Conservation (phyloP, 2,797 vertebrate species). For the Sandelia bainsii region DNA sequence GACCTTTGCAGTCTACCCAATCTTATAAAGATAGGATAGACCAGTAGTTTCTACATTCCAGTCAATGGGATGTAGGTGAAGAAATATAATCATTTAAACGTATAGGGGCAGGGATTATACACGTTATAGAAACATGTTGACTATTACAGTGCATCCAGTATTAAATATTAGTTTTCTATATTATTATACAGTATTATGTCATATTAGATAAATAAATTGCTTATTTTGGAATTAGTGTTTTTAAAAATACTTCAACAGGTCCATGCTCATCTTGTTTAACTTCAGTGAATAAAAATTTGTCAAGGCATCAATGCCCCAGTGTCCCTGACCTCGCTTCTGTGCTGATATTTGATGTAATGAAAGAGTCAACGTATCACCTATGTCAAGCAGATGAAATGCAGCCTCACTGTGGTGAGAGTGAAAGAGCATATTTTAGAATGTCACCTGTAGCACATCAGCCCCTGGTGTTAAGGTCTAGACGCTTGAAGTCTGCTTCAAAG, state of each 20-base stretch:
- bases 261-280: conserved; percentile 6
- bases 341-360: conserved; percentile 27
- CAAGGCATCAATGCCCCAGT: conserved; percentile 1
- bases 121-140: too few species aligned
- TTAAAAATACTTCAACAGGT: not conserved
- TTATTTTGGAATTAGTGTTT: too few species aligned
- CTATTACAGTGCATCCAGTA: too few species aligned
- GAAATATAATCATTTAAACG: too few species aligned
- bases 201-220: conserved; percentile 8
- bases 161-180: too few species aligned
- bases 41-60: too few species aligned
- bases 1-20: too few species aligned
- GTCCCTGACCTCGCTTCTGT: conserved; percentile 8
- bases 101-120: too few species aligned
- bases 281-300: not conserved
- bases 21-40: too few species aligned
- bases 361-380: conserved; percentile 2
- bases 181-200: too few species aligned
- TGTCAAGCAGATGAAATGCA: conserved; percentile 39
- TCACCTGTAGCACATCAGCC: conserved; percentile 43
- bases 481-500: conserved; percentile 64
- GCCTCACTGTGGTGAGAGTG: conserved; percentile 26
- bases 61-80: too few species aligned
- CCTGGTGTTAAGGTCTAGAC: not conserved
- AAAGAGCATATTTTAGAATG: conserved; percentile 62